These are phyloP conservation scores for Coleophora deauratella DNA, from an alignment of 2,888 invertebrate species.

Conservation along the genomic window DNA sequence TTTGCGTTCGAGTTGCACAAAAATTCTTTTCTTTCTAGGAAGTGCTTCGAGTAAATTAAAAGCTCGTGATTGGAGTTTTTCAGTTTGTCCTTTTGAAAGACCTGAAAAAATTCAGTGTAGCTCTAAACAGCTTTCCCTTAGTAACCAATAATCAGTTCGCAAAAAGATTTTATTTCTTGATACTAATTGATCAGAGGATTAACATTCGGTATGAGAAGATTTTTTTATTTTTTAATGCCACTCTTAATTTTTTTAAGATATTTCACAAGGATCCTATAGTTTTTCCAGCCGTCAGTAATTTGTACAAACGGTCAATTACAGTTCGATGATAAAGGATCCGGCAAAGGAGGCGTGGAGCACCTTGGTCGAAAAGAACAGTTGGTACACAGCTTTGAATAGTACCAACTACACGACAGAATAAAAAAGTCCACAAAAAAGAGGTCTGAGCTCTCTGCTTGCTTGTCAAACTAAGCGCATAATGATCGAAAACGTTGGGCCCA, in stretches of 20 bases:
- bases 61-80: conserved; percentile 38
- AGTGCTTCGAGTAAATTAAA: conserved; percentile 50
- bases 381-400: conserved; percentile 27
- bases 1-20: conserved; percentile 32
- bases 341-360: conserved; percentile 36
- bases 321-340: conserved; percentile 38
- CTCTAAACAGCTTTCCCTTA: too few species aligned
- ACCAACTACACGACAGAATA: conserved; percentile 35
- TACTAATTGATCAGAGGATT: too few species aligned
- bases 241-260: too few species aligned
- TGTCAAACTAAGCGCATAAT: conserved; percentile 46
- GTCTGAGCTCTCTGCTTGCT: conserved; percentile 33
- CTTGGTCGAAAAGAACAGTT: conserved; percentile 60
- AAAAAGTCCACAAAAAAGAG: conserved; percentile 57
- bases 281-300: too few species aligned
- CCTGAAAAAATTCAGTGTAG: too few species aligned
- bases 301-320: conserved; percentile 9
- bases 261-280: too few species aligned
- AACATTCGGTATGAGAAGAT: too few species aligned
- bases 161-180: too few species aligned
- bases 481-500: conserved; percentile 53
- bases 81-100: conserved; percentile 31
- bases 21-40: conserved; percentile 51
- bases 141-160: conserved; percentile 35
- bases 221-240: too few species aligned